Conservation (phyloP, 1,140 invertebrate genomes). For the Lasioglossum baleicum region DNA sequence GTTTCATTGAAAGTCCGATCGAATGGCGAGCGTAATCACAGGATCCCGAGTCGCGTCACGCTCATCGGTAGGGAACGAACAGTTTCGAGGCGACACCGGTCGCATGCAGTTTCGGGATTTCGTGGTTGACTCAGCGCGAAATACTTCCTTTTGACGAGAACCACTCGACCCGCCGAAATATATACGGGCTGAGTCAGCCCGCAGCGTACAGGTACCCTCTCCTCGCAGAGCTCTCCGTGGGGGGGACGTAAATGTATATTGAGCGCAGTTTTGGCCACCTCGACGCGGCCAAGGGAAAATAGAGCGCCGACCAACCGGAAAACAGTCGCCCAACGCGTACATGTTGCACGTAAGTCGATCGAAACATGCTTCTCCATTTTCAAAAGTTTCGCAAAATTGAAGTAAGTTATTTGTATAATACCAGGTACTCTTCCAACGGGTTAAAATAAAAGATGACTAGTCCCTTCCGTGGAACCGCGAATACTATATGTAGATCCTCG, state of each 20-base stretch:
- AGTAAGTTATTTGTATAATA: neutral
- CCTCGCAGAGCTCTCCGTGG: neutral
- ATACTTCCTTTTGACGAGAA: constrained; percentile 58
- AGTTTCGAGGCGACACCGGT: neutral
- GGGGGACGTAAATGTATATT: constrained; percentile 35
- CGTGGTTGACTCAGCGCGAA: constrained; percentile 58
- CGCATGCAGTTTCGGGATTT: constrained; percentile 32
- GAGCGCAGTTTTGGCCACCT: constrained; percentile 14
- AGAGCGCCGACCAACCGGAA: constrained; percentile 27
- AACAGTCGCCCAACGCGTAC: neutral
- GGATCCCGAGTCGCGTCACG: neutral
- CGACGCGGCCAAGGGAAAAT: neutral
- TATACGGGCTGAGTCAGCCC: constrained; percentile 56
- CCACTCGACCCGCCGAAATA: constrained; percentile 59
- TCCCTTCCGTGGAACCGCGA: neutral
- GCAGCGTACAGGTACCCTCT: constrained; percentile 39
- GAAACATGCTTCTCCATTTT: neutral
- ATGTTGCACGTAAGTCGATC: neutral
- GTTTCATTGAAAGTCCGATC: neutral
- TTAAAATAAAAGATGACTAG: neutral
- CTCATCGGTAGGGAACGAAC: neutral
- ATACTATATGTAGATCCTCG: too few relatives aligned
- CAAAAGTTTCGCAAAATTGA: too few relatives aligned
- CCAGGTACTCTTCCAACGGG: neutral
- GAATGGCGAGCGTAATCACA: neutral